Conservation (phyloP, 2,113 vertebrate genomes). For the Notarius lentiginosus region DNA sequence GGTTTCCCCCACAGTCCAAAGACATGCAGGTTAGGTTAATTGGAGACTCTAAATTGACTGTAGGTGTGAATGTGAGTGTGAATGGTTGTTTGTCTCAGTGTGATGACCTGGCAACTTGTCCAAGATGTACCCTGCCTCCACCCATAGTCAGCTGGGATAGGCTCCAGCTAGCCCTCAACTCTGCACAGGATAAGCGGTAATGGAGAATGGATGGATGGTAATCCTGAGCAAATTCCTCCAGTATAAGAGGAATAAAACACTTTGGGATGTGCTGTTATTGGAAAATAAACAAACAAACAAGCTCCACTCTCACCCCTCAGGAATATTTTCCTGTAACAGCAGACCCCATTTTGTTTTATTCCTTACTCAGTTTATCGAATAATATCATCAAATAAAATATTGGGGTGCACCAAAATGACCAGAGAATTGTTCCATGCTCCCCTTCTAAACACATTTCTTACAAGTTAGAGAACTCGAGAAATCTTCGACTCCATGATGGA, state of each 20-base stretch:
- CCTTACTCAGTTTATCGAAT: background rate
- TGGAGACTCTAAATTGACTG: no score
- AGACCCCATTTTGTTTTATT: background rate
- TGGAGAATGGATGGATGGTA: no score
- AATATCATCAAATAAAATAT: background rate
- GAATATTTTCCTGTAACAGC: background rate
- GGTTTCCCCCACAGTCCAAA: no score
- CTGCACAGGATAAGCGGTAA: no score
- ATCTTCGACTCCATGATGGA: no score
- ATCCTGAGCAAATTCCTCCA: background rate
- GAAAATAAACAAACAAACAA: background rate
- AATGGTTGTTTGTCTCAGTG: no score
- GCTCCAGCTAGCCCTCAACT: no score
- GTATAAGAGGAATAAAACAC: background rate
- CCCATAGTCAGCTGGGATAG: no score
- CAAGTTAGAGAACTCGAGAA: background rate
- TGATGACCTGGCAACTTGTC: no score
- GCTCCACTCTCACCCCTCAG: background rate
- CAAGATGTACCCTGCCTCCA: no score
- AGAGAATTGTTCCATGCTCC: background rate
- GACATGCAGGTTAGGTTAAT: no score
- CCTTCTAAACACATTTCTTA: background rate
- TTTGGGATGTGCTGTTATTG: background rate
- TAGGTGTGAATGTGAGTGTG: no score
- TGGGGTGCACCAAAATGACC: background rate